Evolutionary conservation across 2,113 vertebrate genomes (phyloP), one percentile per base, ranked within the genome.

Genomic region (Laticauda laticaudata): DNA sequence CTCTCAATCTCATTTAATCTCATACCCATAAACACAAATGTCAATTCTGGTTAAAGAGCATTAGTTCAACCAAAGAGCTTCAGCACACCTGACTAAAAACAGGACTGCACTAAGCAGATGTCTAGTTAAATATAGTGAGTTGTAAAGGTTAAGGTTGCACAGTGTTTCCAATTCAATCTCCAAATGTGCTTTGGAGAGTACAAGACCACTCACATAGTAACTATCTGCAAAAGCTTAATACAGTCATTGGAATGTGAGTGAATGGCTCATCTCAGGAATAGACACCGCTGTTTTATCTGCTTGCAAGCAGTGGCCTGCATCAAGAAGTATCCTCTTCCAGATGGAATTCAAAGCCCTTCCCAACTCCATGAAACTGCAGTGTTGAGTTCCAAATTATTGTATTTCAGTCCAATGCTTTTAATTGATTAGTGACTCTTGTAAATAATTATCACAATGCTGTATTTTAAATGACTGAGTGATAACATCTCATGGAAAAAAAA

Each of bases 401-500:
- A 59, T 86, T 89, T 51, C 20, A 90, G 51, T 90, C 85, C 57
- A 48, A 43, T 23, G 54, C 39, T 51, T 86, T 92, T 86, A 89
- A 85, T 85, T 85, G 75, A 59, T 56, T 85, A 86, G 89, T 86
- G 51, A 18, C 55, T 2, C 55, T 39, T 64, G 85, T 4, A 4
- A 93, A 55, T 45, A 92, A 29, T 86, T 86, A 54, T 90, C 87
- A 29, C n/a, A 87, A 91, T 48, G 39, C n/a, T 69, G 23, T 87
- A 53, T 87, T 89, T 12, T 51, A 93, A 0, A 12, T 91, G 51
- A 55, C 4, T 39, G 34, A 92, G 3, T 88, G 59, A 1, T 64
- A 51, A 11, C 51, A 91, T 54, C 48, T 48, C 6, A 48, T 48
- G 18, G 29, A 91, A 91, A 81, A 55, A 20, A 43, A 26, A 87